Evolutionary conservation across 1,140 invertebrate genomes (phyloP), one percentile per base, ranked within the genome.

Genomic region (Bombus ignitus): DNA sequence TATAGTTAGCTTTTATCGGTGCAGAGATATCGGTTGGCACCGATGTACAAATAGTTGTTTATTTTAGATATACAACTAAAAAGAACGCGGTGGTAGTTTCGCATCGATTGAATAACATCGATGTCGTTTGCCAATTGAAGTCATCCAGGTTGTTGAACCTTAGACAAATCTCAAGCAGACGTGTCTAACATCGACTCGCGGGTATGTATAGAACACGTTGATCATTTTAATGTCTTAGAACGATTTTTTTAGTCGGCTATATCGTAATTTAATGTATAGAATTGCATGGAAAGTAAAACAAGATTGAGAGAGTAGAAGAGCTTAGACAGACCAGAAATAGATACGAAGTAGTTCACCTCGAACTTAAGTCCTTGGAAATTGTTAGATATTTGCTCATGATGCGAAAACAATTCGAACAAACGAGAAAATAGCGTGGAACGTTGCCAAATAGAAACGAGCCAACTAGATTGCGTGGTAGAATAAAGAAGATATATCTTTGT

Each of bases 101-200:
- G 68, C 44, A 9, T 57, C 44, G 85, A 90, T 80, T 85, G 77
- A 87, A 89, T 89, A 90, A 90, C 74, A 87, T 85, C 70, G 85
- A 90, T 28, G 59, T 39, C 47, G 74, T 62, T 82, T 89, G 88
- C 88, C 89, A 89, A 89, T 87, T 78, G 72, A 76, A 79, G 71
- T 39, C n/a, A 53, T 13, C 42, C 42, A 47, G 88, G 82, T 87
- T 39, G 53, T 78, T 88, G 70, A 88, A 88, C 78, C 66, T 22
- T 37, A 32, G 44, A 25, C 53, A 65, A 68, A 75, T n/a, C 68
- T 65, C 72, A 18, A 47, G 80, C 57, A 25, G 53, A 22, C 53
- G n/a, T 47, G 3, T 80, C 28, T 66, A 85, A 74, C 70, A 80
- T 72, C 83, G 78, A 78, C 79, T 72, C n/a, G 59, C 13, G 10